A percentile compares a stretch with the other conserved stretches of the same genome.
Evolutionary conservation across 2,797 vertebrate species (phyloP).

Genomic region (Manis pentadactyla): DNA sequence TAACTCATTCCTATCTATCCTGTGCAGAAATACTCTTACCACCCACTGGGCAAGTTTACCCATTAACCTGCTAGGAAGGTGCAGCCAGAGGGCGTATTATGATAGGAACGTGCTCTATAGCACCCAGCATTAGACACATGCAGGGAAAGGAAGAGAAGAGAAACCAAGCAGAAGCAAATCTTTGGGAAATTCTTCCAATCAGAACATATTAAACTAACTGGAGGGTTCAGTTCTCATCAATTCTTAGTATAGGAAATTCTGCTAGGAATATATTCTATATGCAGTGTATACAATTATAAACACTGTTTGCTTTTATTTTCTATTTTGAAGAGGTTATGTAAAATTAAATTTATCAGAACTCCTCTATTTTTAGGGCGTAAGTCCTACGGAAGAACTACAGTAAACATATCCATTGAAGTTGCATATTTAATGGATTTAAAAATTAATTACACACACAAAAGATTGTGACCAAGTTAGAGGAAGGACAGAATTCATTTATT

Average conservation of each 20-base stretch:
- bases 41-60: background rate
- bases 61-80: background rate
- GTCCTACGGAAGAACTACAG: background rate
- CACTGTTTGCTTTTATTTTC: background rate
- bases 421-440: constrained; percentile 57
- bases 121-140: background rate
- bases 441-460: constrained; percentile 36
- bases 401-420: background rate
- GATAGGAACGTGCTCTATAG: background rate
- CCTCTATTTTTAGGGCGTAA: background rate
- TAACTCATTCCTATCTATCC: background rate
- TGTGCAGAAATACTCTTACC: background rate
- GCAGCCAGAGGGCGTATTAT: too few species aligned
- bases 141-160: background rate
- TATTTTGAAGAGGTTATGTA: constrained; percentile 5
- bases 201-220: background rate
- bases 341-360: constrained; percentile 38
- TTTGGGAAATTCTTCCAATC: background rate
- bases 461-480: constrained; percentile 10
- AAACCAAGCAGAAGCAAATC: background rate
- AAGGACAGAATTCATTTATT: constrained; percentile 13
- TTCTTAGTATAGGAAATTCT: constrained; percentile 20
- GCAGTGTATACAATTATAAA: background rate
- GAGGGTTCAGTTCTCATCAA: background rate
- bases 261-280: background rate